Percentiles rank a stretch among this genome's conserved stretches.
These are phyloP conservation scores for Plebejus argus DNA, from an alignment of 2,888 invertebrate genomes.

Conservation along the genomic window DNA sequence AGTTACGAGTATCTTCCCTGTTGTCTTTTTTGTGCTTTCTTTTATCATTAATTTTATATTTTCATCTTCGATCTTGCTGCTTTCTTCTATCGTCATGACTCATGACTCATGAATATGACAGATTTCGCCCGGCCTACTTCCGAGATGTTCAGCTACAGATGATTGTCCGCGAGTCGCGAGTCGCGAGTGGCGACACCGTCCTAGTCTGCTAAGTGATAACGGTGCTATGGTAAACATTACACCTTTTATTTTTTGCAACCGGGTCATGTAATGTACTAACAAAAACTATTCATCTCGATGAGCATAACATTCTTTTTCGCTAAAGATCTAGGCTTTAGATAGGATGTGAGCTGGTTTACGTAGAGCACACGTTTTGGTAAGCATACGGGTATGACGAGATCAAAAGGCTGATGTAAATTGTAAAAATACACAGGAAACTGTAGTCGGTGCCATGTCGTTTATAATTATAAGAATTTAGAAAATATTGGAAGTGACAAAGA, in stretches of 20 bases:
- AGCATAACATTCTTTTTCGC: background rate
- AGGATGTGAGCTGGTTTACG: background rate
- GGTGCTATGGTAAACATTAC: background rate
- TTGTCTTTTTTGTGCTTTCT: background rate
- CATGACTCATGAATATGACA: background rate
- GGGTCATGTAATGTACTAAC: background rate
- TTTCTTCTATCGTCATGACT: background rate
- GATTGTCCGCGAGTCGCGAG: background rate
- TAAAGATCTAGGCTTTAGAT: background rate
- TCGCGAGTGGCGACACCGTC: background rate
- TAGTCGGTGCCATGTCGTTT: background rate
- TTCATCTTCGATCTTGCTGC: background rate
- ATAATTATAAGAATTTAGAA: background rate
- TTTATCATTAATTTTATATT: background rate
- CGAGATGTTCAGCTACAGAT: background rate
- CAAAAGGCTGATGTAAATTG: background rate
- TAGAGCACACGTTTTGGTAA: background rate
- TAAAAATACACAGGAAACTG: background rate
- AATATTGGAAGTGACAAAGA: background rate
- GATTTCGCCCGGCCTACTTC: background rate
- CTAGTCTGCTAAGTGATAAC: background rate
- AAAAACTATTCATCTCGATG: background rate
- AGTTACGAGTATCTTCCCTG: background rate
- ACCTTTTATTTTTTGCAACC: background rate
- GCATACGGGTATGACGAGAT: background rate